A percentile compares a stretch with the other conserved stretches of the same genome.
These are phyloP conservation scores for Agraylea sexmaculata DNA, from an alignment of 1,140 invertebrate genomes.

Conservation along the genomic window DNA sequence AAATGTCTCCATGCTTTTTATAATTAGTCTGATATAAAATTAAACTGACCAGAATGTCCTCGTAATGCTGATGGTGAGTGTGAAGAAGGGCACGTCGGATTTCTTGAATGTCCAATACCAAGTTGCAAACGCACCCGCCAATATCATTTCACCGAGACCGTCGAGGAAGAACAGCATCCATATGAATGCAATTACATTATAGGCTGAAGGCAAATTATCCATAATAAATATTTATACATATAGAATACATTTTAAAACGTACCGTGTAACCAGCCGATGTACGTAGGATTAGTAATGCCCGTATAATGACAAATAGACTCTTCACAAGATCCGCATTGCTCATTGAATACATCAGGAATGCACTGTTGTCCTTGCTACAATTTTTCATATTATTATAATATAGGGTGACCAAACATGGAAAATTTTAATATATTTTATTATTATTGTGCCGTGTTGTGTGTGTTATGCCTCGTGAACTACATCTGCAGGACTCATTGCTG, in stretches of 20 bases:
- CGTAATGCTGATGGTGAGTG: constrained; percentile 54
- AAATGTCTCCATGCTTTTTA: too few species aligned
- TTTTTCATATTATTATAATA: too few species aligned
- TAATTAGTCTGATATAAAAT: too few species aligned
- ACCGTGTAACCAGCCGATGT: constrained; percentile 44
- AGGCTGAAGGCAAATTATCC: constrained; percentile 29
- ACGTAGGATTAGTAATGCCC: constrained; percentile 37
- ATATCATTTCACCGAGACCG: constrained; percentile 79
- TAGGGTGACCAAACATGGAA: too few species aligned
- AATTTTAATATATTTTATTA: too few species aligned
- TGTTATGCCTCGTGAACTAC: too few species aligned
- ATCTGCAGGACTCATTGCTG: too few species aligned
- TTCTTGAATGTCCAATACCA: constrained; percentile 93
- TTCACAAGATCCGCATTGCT: constrained; percentile 37
- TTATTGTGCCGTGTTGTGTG: too few species aligned
- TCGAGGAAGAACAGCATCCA: constrained; percentile 88
- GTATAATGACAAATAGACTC: constrained; percentile 45
- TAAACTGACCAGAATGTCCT: constrained; percentile 53
- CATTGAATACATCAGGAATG: constrained; percentile 40
- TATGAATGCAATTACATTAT: constrained; percentile 76
- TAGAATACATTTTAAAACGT: constrained; percentile 6
- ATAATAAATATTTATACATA: constrained; percentile 25
- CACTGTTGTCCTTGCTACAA: constrained; percentile 43
- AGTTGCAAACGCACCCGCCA: constrained; percentile 73
- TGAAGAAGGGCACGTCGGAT: constrained; percentile 68